A percentile compares a stretch with the other conserved stretches of the same genome.
These are phyloP conservation scores for Clytia hemisphaerica DNA, from an alignment of 30 jellyfish, hydroid and myxozoan genomes.

Conservation along the genomic window DNA sequence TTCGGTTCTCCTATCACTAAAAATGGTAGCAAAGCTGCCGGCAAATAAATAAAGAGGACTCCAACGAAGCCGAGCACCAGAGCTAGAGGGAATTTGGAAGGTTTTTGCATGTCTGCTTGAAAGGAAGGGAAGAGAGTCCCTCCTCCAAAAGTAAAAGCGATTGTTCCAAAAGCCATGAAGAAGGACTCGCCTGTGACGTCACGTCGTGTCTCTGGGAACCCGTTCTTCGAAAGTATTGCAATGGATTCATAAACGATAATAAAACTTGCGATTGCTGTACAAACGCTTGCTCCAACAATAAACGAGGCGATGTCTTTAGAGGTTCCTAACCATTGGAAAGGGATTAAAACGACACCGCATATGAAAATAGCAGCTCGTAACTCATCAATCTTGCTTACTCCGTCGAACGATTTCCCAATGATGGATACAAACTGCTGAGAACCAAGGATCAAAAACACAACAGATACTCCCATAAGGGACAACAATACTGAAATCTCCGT, in stretches of 20 bases:
- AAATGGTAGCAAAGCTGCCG: slow-evolving; percentile 8
- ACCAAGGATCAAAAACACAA: slow-evolving; percentile 26
- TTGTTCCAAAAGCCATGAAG: slow-evolving; percentile 14
- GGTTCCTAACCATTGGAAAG: slow-evolving; percentile 54
- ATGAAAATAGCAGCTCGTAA: slow-evolving; percentile 53
- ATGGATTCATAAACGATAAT: slow-evolving; percentile 31
- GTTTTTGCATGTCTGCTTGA: slow-evolving; percentile 16
- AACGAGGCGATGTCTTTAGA: slow-evolving; percentile 61
- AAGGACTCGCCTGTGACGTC: slow-evolving; percentile 2
- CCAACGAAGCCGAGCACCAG: slow-evolving; percentile 13
- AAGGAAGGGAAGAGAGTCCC: slow-evolving; percentile 12
- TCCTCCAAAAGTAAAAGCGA: slow-evolving; percentile 24
- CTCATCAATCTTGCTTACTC: slow-evolving; percentile 13
- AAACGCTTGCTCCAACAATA: slow-evolving; percentile 42
- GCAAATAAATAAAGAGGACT: background rate
- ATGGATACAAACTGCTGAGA: slow-evolving; percentile 1
- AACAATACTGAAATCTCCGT: slow-evolving; percentile 13
- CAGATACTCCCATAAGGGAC: slow-evolving; percentile 29
- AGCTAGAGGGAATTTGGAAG: slow-evolving; percentile 3
- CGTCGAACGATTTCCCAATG: background rate
- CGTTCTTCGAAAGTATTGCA: background rate
- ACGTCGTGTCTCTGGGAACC: background rate
- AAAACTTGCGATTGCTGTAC: slow-evolving; percentile 45
- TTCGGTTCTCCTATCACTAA: background rate
- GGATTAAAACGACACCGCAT: slow-evolving; percentile 39